Percentiles rank a stretch among this genome's conserved stretches.
phyloP scores from a whole-genome alignment of 1,140 invertebrate genomes.

The Aphidius ervi region DNA sequence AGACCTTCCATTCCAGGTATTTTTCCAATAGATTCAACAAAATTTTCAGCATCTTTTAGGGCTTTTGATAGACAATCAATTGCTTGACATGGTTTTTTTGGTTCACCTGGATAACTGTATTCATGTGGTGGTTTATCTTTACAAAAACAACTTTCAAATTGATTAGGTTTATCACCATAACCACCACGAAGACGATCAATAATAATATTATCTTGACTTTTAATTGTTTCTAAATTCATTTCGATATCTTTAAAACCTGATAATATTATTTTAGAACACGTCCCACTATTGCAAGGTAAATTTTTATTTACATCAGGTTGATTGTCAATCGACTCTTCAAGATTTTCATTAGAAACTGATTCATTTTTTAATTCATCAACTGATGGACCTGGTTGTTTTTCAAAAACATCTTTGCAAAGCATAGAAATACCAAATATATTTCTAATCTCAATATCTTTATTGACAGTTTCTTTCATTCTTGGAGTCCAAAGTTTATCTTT shows the following conservation, averaged over 20 bases:
- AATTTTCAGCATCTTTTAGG: slow-evolving; percentile 40
- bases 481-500: slow-evolving; percentile 14
- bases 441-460: background rate
- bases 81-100: slow-evolving; percentile 35
- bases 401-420: background rate
- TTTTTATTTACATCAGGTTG: background rate
- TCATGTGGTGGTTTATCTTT: background rate
- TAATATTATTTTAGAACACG: slow-evolving; percentile 1
- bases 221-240: no score
- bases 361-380: background rate
- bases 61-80: slow-evolving; percentile 38
- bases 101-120: no score
- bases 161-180: no score
- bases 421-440: background rate
- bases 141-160: background rate
- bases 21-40: slow-evolving; percentile 41
- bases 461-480: background rate
- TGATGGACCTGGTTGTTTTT: background rate
- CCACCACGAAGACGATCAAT: no score
- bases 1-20: slow-evolving; percentile 40
- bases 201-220: no score
- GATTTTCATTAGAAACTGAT: background rate
- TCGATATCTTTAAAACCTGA: no score
- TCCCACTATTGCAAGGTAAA: slow-evolving; percentile 8
- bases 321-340: background rate